A percentile compares a stretch with the other conserved stretches of the same genome.
Conservation (phyloP, 2,113 vertebrate species). For the Gymnobelideus leadbeateri region DNA sequence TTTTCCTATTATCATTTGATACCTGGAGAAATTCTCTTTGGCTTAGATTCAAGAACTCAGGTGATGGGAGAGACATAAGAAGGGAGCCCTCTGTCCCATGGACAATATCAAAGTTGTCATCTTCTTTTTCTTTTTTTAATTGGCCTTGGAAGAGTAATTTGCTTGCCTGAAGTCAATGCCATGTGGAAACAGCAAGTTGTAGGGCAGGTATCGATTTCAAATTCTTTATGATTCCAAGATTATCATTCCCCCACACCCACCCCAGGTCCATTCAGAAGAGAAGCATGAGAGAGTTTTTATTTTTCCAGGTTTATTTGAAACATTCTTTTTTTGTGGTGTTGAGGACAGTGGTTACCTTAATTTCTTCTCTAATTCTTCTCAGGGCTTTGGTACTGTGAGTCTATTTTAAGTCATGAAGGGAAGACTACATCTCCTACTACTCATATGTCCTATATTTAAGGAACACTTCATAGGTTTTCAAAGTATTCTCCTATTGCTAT, state of each 20-base stretch:
- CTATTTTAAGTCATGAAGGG: constrained; percentile 1
- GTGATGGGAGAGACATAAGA: not conserved
- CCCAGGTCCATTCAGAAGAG: not conserved
- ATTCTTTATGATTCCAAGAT: not conserved
- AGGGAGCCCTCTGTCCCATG: too few species aligned
- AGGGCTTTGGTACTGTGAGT: not conserved
- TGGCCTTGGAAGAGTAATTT: not conserved
- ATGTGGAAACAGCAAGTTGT: not conserved
- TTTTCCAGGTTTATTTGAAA: not conserved
- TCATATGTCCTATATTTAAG: not conserved
- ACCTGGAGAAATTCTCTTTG: not conserved
- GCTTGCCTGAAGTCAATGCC: not conserved
- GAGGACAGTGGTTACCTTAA: not conserved
- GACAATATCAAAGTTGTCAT: not conserved
- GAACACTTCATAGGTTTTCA: not conserved
- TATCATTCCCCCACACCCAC: not conserved
- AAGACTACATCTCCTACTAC: not conserved
- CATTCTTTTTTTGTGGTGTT: constrained; percentile 11
- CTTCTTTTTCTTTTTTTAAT: constrained; percentile 18
- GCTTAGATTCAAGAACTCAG: not conserved
- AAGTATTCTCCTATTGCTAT: not conserved
- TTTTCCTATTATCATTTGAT: not conserved
- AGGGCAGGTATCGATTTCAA: not conserved
- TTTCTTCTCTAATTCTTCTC: constrained; percentile 39
- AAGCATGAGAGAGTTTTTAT: not conserved